Percentiles rank a stretch among this genome's conserved stretches.
phyloP scores from a whole-genome alignment of 2,797 vertebrate genomes.

The Cyprinella venusta region DNA sequence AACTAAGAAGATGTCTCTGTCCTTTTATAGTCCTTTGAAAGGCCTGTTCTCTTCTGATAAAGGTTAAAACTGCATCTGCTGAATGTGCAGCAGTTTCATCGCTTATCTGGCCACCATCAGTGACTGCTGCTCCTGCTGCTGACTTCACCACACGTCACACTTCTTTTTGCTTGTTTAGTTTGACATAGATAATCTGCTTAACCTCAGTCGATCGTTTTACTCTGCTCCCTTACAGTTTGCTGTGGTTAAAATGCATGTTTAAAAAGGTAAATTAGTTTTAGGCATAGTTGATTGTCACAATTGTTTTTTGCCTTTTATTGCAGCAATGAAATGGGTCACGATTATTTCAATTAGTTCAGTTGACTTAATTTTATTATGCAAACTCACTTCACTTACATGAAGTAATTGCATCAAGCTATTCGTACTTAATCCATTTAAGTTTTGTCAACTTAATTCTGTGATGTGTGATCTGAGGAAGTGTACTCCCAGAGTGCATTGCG shows the following conservation, averaged over 20 bases:
- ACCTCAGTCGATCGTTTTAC: neutral
- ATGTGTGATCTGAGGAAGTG: too few relatives aligned
- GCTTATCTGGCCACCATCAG: constrained; percentile 28
- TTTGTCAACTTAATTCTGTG: too few relatives aligned
- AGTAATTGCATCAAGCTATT: too few relatives aligned
- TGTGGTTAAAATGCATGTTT: constrained; percentile 4
- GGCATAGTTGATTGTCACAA: neutral
- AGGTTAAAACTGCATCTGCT: neutral
- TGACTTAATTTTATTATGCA: too few relatives aligned
- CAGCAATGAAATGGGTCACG: neutral
- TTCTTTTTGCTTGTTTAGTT: constrained; percentile 22
- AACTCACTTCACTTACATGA: too few relatives aligned
- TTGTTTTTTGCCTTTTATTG: neutral
- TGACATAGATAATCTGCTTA: neutral
- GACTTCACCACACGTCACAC: neutral
- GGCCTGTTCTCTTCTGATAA: neutral
- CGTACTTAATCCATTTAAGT: too few relatives aligned
- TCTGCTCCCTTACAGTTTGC: neutral
- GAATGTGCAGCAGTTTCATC: neutral
- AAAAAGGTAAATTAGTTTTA: neutral
- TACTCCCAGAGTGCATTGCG: too few relatives aligned
- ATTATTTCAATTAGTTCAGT: neutral
- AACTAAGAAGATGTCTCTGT: neutral
- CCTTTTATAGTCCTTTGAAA: neutral
- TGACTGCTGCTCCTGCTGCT: neutral